Evolutionary conservation across 2,888 invertebrate species (phyloP), one percentile per base, ranked within the genome.

Genomic region (Monoplex corrugatus): DNA sequence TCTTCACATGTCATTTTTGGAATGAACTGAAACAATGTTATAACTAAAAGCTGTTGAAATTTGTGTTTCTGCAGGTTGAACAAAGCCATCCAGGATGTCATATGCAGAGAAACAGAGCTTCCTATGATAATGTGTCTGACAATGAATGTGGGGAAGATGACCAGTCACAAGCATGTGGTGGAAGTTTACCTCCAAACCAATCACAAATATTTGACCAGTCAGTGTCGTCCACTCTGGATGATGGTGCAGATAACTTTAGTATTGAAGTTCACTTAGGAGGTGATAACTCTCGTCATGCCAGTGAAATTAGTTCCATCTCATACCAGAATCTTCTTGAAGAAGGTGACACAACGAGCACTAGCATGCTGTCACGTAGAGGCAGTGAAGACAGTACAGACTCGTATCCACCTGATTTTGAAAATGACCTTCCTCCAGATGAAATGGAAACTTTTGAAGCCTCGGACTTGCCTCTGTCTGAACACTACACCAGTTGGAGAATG

Each of bases 181-280:
- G 89, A 40, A 88, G 89, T 82, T 84, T 89, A 32, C 89, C 90
- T 43, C 90, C 90, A 50, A 89, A 86, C 45, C 90, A 68, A 28
- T 88, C 91, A 38, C 88, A 90, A 63, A 87, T 88, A 40, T 89
- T 90, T 32, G 92, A 92, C 16, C 89, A 90, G 43, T 85, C 91
- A 32, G 78, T 91, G 28, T 90, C 91, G 35, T 89, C 90, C 6
- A 87, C 89, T 38, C 57, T 91, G 75, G 92, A 92, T 91, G 94
- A 94, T 86, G 93, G 92, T 87, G 93, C 91, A 32, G 95, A 95
- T 90, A 95, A 95, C 90, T 90, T 95, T 28, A 95, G 95, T 89
- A 93, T 95, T 92, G 95, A 95, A 90, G 95, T 96, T n/a, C 94
- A 95, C 75, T 93, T 95, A 82, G 95, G 95, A 86, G 95, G 95